phyloP scores from a whole-genome alignment of 2,888 invertebrate genomes.

The Xanthorhoe designata region DNA sequence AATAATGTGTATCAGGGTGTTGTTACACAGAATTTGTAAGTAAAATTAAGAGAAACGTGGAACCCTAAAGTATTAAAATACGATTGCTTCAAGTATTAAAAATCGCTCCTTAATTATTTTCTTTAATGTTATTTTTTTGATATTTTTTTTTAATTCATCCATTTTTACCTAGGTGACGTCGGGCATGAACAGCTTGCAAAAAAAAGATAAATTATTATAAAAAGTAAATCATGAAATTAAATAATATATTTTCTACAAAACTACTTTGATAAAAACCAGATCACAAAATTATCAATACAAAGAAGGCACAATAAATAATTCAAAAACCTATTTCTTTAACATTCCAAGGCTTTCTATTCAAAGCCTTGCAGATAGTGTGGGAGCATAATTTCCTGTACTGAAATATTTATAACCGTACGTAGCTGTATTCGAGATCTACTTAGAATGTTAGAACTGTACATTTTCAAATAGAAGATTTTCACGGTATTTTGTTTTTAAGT shows the following conservation, averaged over 20 bases:
- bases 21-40: not conserved
- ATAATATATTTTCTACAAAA: no score
- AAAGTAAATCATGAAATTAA: no score
- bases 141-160: no score
- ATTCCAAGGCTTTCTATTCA: slow-evolving; percentile 68
- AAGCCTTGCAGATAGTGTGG: slow-evolving; percentile 71
- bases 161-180: no score
- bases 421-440: slow-evolving; percentile 43
- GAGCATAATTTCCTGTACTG: slow-evolving; percentile 83
- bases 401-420: slow-evolving; percentile 79
- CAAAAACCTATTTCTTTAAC: slow-evolving; percentile 60
- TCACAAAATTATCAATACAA: slow-evolving; percentile 49
- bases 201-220: no score
- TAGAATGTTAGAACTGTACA: not conserved
- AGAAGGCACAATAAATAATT: slow-evolving; percentile 58
- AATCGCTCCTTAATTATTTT: no score
- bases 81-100: no score
- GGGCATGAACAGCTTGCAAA: no score
- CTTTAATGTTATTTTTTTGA: no score
- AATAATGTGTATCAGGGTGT: not conserved
- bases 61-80: no score
- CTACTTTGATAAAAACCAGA: not conserved
- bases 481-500: not conserved
- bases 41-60: not conserved
- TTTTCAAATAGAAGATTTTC: not conserved